These are phyloP conservation scores for Corynorhinus townsendii DNA, from an alignment of 2,113 vertebrate genomes.

Conservation along the genomic window DNA sequence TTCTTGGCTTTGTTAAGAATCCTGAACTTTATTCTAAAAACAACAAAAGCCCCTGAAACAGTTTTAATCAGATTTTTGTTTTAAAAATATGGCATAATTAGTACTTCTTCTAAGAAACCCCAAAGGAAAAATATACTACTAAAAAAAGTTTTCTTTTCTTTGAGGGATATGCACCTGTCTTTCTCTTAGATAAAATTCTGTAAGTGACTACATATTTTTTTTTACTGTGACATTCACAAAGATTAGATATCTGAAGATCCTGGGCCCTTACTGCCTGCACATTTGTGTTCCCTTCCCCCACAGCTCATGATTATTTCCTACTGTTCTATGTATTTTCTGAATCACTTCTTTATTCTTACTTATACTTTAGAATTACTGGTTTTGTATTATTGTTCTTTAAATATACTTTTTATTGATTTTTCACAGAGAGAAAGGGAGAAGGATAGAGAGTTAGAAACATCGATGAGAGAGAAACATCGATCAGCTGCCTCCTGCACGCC, in stretches of 20 bases:
- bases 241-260: not conserved
- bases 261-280: not conserved
- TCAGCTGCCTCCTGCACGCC: too few relatives aligned
- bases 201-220: not conserved
- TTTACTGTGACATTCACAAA: not conserved
- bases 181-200: not conserved
- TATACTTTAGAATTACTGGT: conserved; percentile 26
- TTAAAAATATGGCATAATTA: not conserved
- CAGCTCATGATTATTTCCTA: not conserved
- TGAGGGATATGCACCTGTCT: not conserved
- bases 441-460: too few relatives aligned
- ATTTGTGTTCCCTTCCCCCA: not conserved
- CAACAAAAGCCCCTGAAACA: not conserved
- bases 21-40: not conserved
- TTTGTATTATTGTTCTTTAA: not conserved
- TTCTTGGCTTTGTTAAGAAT: not conserved
- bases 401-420: too few relatives aligned
- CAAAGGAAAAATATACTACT: not conserved
- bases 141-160: conserved; percentile 11
- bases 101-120: not conserved
- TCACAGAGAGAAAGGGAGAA: too few relatives aligned
- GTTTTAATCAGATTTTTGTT: not conserved
- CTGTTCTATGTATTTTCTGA: not conserved
- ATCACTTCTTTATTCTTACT: not conserved
- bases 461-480: too few relatives aligned